Evolutionary conservation across 2,113 vertebrate species (phyloP), one percentile per base, ranked within the genome.

Genomic region (Tympanuchus pallidicinctus): DNA sequence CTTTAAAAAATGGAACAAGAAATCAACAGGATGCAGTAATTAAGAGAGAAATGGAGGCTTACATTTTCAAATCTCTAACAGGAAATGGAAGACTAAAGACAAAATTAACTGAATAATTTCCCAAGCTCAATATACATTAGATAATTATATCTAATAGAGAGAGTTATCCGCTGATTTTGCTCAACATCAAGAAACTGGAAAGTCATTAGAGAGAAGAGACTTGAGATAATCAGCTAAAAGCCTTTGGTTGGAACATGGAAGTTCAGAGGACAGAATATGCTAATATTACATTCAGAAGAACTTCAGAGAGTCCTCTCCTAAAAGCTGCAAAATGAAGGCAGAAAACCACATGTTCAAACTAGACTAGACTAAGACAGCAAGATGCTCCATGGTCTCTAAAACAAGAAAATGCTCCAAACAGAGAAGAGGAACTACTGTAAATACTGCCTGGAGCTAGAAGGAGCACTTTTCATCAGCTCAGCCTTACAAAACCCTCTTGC

Each of bases 41-140:
- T 90, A 89, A 94, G 85, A 71, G 43, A 87, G 90, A 86, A 90
- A 18, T 92, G 79, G 66, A 91, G 82, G 57, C 71, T 94, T 91
- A 57, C 1, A 45, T 43, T 69, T 54, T 67, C 79, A 86, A 94
- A 86, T 77, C 70, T 60, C 92, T 74, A 88, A 93, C 86, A 89
- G 93, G 79, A 97, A 97, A 95, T 88, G 76, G 87, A 86, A 83
- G 85, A 89, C 76, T 90, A 95, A 95, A 95, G 42, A 61, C 54
- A 91, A 96, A 86, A 91, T 74, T 88, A 86, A 96, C 42, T 89
- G 74, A 95, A 90, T 89, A 70, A 94, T 88, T 91, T 89, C 85
- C 64, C 79, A 63, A 89, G 87, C 78, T 94, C 65, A 88, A 75
- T 45, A 89, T 71, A 92, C 47, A 61, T 84, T 94, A 96, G 91